A percentile compares a stretch with the other conserved stretches of the same genome.
Conservation (phyloP, 2,797 vertebrate species). For the Sebastes taczanowskii region DNA sequence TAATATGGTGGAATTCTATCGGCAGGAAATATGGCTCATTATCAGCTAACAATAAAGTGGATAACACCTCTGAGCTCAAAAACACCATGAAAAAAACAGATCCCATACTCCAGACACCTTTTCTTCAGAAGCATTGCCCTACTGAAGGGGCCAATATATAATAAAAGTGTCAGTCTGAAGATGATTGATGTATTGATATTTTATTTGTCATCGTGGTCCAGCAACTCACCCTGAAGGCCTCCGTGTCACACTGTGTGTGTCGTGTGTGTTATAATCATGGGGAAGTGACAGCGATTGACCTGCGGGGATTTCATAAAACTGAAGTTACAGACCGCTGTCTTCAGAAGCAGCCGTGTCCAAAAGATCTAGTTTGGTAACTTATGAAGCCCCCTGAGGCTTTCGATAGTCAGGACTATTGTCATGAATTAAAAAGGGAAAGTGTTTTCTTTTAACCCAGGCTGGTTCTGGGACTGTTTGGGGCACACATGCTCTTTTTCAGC, state of each 20-base stretch:
- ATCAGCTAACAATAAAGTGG: neutral
- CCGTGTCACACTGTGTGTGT: constrained; percentile 13
- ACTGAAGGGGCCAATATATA: neutral
- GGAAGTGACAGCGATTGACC: constrained; percentile 15
- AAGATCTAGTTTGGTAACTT: neutral
- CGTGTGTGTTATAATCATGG: neutral
- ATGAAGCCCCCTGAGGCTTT: neutral
- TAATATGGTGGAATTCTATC: neutral
- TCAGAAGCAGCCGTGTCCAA: neutral
- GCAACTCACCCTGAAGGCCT: constrained; percentile 20
- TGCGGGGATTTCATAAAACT: neutral
- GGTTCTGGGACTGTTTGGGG: neutral
- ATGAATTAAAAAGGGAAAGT: neutral
- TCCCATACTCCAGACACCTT: too few relatives aligned
- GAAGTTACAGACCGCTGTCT: neutral
- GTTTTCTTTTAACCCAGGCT: neutral
- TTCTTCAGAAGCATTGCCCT: neutral
- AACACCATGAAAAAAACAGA: neutral
- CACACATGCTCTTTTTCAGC: neutral
- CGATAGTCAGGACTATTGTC: neutral
- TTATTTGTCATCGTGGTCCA: constrained; percentile 37
- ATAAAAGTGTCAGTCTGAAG: constrained; percentile 4
- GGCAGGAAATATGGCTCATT: neutral
- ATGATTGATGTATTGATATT: constrained; percentile 44
- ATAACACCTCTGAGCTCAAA: neutral